Percentiles rank a stretch among this genome's conserved stretches.
phyloP scores from a whole-genome alignment of 2,113 vertebrate genomes.

The Mellivora capensis region DNA sequence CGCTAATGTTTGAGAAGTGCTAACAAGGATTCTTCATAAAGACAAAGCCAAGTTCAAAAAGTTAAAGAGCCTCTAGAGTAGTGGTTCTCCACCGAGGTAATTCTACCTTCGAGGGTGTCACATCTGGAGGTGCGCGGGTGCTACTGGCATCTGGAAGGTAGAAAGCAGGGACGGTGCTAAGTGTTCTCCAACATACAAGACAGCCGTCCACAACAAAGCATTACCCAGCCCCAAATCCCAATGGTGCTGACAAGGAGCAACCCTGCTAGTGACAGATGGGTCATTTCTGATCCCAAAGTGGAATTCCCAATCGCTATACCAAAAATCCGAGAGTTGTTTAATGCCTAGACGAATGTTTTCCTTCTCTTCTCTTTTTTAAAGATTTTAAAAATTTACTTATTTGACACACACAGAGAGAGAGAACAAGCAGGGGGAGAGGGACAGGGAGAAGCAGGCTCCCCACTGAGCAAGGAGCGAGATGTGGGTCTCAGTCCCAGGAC shows the following conservation, averaged over 20 bases:
- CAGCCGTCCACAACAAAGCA: neutral
- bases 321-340: neutral
- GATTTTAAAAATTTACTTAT: neutral
- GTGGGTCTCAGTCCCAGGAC: neutral
- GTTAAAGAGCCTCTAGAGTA: neutral
- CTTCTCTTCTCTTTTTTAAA: neutral
- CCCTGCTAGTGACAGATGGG: neutral
- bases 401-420: neutral
- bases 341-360: neutral
- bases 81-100: neutral
- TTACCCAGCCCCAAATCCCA: too few relatives aligned
- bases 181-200: neutral
- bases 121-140: accelerated
- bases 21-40: neutral
- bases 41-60: neutral
- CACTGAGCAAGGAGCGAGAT: too few relatives aligned
- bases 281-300: neutral
- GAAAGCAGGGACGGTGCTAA: neutral
- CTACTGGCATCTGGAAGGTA: neutral
- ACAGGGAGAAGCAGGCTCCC: neutral
- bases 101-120: neutral
- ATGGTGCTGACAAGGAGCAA: neutral
- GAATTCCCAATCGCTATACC: neutral
- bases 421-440: neutral
- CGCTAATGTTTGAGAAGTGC: neutral